Base-by-base conservation (phyloP, 2,888 invertebrate genomes). In the Meghimatium bilineatum region DNA sequence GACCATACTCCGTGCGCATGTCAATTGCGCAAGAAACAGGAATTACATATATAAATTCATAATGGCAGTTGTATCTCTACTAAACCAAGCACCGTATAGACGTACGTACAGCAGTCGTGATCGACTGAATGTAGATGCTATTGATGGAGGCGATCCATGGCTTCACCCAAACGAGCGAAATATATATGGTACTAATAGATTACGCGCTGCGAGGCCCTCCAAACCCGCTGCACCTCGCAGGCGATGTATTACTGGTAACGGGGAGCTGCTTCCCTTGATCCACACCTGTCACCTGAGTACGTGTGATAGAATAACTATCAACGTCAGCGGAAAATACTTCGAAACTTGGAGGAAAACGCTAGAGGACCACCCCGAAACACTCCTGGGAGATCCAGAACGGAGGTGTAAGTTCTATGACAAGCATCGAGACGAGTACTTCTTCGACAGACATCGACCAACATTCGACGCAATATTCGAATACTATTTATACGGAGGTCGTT, bases 401-500 rank as follows among this genome's bases (percentile, higher is more conserved):
- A 86, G 93, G 26, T 88, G 89, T 60, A 88, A 90, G 87, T 93
- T 90, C 89, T 93, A 91, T 85, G 93, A 93, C 86, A 89, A 90
- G 77, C 88, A 89, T 79, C 87, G 92, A 76, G 90, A 93, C 79
- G 93, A 93, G 85, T 93, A 92, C 84, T 93, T 93, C 87, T 92
- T 93, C 84, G 93, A 93, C 86, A 87, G 93, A 52, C 93, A 93
- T 87, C 87, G 93, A 87, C 93, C 93, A 32, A 92, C 92, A 10
- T 93, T 93, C 86, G 93, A 93, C 87, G 93, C 93, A 23, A 92
- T 93, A 80, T 93, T 93, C 86, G 90, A 93, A 83, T 93, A 93
- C 86, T 93, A 93, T 86, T 91, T 93, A 87, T 92, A 93, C 87
- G 93, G 93, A 67, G 93, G 93, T 17, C 90, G 90, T 79, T 85